phyloP scores from a whole-genome alignment of 2,888 invertebrate genomes.

The Erebia aethiops region DNA sequence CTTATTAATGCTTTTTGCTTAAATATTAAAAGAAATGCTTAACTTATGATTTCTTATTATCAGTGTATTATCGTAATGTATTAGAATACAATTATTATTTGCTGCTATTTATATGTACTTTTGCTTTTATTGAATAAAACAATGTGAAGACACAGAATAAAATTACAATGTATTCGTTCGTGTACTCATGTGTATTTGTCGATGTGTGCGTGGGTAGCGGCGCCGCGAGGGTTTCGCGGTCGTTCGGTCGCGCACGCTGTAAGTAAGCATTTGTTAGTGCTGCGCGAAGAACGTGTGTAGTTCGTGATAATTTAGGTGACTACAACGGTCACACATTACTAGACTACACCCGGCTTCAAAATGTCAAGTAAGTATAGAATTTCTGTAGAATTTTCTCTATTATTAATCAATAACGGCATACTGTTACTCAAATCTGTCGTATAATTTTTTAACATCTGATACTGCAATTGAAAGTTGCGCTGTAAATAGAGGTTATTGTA shows the following conservation, averaged over 20 bases:
- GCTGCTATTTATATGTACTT: not conserved
- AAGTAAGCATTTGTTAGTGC: constrained; percentile 70
- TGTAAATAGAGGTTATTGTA: constrained; percentile 25
- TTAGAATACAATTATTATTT: too few relatives aligned
- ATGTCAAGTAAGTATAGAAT: constrained; percentile 73
- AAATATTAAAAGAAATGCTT: not conserved
- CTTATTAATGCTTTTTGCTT: not conserved
- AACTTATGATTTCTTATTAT: not conserved
- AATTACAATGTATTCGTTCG: not conserved
- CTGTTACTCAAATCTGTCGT: not conserved
- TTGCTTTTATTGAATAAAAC: not conserved
- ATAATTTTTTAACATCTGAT: not conserved
- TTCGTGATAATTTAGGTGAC: constrained; percentile 71
- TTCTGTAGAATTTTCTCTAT: not conserved
- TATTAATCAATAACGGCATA: not conserved
- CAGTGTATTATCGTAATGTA: too few relatives aligned
- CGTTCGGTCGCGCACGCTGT: constrained; percentile 63
- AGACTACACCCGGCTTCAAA: constrained; percentile 74
- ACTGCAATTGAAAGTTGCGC: not conserved
- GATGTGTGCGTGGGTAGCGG: constrained; percentile 42
- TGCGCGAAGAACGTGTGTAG: constrained; percentile 76
- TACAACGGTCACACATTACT: constrained; percentile 68
- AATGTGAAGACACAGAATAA: not conserved
- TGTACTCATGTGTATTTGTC: constrained; percentile 3
- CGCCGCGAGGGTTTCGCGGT: constrained; percentile 56